Base-by-base conservation (phyloP, 1,140 invertebrate species). In the Marisa cornuarietis region DNA sequence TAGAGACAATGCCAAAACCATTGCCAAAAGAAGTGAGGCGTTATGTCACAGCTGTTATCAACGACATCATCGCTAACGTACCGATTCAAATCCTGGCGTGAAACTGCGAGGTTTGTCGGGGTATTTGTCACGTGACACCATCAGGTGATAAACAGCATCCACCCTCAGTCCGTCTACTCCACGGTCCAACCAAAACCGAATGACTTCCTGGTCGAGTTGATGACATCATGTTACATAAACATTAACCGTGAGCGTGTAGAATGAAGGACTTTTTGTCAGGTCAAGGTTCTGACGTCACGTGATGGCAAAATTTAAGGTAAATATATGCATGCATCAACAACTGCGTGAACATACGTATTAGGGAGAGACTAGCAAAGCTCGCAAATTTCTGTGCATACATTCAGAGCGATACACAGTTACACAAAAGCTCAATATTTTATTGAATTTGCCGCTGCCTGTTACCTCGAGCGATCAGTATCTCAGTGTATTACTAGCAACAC, bases 131-230 rank as follows among this genome's bases (percentile, higher is more conserved):
- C 80, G 42, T 2, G 82, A 74, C 81, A 90, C 89, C 73, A 85
- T 88, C 65, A 90, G 79, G 76, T 81, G 79, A 22, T 82, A 79
- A 16, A 88, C 68, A 20, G 87, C 87, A 72, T 90, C 89, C 14
- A 90, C 80, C 49, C 89, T 54, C 72, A 91, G 84, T 14, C 90
- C 90, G 52, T 89, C 86, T 16, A 90, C 89, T 66, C 88, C 89
- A 71, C 82, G 83, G 14, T 89, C 85, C n/a, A 90, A 68, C 90
- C 90, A 91, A 83, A 88, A 90, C 14, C 81, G 69, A 20, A 91
- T 77, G 14, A 83, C 84, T 65, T 83, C 83, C 90, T 87, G 82
- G 42, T 87, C 78, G 22, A 88, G 62, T 88, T 88, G 88, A 80
- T 86, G 88, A 20, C 79, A 54, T 7, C 90, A 75, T 20, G 82